Evolutionary conservation across 2,113 vertebrate genomes (phyloP).

Genomic region (Syngnathus scovelli): DNA sequence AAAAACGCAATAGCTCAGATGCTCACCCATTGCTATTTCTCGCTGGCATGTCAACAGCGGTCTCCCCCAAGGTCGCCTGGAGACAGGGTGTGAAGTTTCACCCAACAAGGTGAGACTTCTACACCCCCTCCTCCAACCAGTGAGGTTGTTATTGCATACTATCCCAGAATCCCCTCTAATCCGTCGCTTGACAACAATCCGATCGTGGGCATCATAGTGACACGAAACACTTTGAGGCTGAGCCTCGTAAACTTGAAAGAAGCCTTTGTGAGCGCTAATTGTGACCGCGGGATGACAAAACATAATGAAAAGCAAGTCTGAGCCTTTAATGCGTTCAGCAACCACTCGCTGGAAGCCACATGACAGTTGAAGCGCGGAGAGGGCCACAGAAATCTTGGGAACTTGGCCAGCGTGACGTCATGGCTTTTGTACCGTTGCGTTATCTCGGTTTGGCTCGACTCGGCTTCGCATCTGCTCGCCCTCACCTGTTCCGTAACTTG

Average conservation of each 20-base stretch:
- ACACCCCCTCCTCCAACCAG: conserved; percentile 11
- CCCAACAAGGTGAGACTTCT: conserved; percentile 52
- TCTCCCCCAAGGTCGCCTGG: conserved; percentile 16
- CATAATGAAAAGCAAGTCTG: background rate
- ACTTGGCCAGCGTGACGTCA: background rate
- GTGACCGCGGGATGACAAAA: background rate
- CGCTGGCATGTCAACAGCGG: conserved; percentile 27
- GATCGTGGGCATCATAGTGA: background rate
- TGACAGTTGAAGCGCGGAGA: background rate
- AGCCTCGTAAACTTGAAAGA: background rate
- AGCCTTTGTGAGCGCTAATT: background rate
- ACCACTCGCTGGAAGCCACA: background rate
- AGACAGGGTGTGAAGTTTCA: conserved; percentile 54
- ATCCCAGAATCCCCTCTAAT: conserved; percentile 14
- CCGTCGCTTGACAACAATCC: background rate
- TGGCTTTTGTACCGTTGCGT: background rate
- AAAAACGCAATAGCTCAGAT: conserved; percentile 20
- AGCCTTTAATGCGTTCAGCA: background rate
- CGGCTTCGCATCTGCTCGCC: background rate
- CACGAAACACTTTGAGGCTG: background rate
- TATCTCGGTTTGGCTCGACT: too few species aligned
- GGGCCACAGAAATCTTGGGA: background rate
- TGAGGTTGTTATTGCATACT: background rate
- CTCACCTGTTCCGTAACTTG: background rate
- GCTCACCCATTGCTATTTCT: conserved; percentile 26